A percentile compares a stretch with the other conserved stretches of the same genome.
phyloP scores from a whole-genome alignment of 2,113 vertebrate genomes.

The Psilopsiagon aurifrons region DNA sequence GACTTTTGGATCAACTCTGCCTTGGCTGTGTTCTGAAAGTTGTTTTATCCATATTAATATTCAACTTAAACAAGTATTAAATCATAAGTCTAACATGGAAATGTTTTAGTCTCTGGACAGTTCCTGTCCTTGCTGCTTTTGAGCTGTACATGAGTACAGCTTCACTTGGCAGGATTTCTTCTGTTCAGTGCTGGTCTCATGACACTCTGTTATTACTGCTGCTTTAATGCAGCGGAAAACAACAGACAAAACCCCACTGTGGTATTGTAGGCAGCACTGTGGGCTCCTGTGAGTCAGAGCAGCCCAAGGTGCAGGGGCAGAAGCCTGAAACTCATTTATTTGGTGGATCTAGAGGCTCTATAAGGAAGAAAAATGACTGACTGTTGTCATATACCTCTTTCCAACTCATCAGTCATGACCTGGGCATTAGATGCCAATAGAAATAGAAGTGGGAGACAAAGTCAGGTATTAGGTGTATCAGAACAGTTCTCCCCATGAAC shows the following conservation, averaged over 20 bases:
- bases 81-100: constrained; percentile 45
- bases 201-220: constrained; percentile 29
- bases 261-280: not conserved
- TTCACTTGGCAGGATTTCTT: constrained; percentile 27
- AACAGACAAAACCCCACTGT: not conserved
- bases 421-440: not conserved
- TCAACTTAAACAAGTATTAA: constrained; percentile 65
- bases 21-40: constrained; percentile 56
- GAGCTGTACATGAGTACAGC: not conserved
- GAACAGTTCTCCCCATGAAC: not conserved
- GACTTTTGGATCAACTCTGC: constrained; percentile 74
- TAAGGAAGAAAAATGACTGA: not conserved
- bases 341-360: not conserved
- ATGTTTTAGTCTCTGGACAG: constrained; percentile 37
- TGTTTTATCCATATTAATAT: constrained; percentile 63
- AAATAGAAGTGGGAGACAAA: not conserved
- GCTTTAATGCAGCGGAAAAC: constrained; percentile 5
- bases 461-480: not conserved
- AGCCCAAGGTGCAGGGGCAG: not conserved
- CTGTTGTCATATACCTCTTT: not conserved
- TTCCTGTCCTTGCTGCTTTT: constrained; percentile 32
- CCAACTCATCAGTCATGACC: not conserved
- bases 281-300: not conserved
- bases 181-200: not conserved
- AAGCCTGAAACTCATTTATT: constrained; percentile 1